Evolutionary conservation across 2,113 vertebrate genomes (phyloP).

Genomic region (Pterophyllum scalare): DNA sequence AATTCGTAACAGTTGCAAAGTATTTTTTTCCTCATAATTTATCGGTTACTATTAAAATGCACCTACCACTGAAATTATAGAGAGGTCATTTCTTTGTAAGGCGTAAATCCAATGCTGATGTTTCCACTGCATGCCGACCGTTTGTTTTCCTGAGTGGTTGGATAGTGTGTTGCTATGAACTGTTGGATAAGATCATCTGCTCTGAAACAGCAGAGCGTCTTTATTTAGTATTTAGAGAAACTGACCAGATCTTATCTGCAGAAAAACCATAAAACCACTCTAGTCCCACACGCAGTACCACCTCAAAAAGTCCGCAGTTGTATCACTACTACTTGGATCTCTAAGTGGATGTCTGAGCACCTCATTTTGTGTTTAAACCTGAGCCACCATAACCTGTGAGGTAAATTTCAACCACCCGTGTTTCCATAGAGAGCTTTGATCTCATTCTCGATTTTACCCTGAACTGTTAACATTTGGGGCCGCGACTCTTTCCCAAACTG

Average conservation of each 20-base stretch:
- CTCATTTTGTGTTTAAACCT: not conserved
- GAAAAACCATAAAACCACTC: too few relatives aligned
- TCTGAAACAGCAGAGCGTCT: not conserved
- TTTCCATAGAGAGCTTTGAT: not conserved
- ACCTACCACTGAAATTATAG: not conserved
- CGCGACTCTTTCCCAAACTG: not conserved
- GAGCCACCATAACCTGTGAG: not conserved
- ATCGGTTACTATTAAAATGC: not conserved
- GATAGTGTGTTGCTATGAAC: not conserved
- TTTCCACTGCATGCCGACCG: not conserved
- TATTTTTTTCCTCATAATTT: fast-evolving
- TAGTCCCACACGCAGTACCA: too few relatives aligned
- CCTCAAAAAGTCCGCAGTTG: too few relatives aligned
- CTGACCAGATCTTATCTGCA: fast-evolving
- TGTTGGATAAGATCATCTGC: not conserved
- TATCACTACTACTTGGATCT: fast-evolving
- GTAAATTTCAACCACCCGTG: not conserved
- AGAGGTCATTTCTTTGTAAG: fast-evolving
- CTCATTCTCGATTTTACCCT: not conserved
- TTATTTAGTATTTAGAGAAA: not conserved
- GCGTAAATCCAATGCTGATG: not conserved
- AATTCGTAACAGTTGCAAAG: too few relatives aligned
- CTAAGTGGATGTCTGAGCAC: not conserved
- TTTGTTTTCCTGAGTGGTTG: too few relatives aligned
- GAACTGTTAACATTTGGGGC: not conserved